phyloP scores from a whole-genome alignment of 2,113 vertebrate species.

The Chauna torquata region DNA sequence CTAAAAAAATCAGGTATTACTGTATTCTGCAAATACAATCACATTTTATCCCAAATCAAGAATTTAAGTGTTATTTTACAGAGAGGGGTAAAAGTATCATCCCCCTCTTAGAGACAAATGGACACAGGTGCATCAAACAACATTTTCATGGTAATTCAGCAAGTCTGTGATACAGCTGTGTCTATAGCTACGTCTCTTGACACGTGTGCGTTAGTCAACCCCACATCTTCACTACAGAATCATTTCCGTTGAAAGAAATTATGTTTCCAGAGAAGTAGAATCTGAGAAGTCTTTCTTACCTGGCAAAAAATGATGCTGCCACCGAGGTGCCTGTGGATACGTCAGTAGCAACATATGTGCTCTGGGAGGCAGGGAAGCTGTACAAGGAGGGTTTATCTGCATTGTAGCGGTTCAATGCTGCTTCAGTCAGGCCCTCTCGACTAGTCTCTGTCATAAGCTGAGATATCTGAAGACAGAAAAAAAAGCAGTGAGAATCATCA shows the following conservation, averaged over 20 bases:
- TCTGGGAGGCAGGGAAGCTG: slow-evolving; percentile 77
- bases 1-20: neutral
- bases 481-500: neutral
- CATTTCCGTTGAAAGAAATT: neutral
- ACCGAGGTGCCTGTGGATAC: slow-evolving; percentile 85
- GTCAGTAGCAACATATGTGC: slow-evolving; percentile 75
- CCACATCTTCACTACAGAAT: neutral
- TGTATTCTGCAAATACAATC: fast-evolving
- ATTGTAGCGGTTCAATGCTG: slow-evolving; percentile 88
- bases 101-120: neutral
- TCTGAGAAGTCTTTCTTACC: slow-evolving; percentile 77
- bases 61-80: neutral
- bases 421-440: slow-evolving; percentile 88
- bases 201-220: neutral
- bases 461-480: slow-evolving; percentile 83
- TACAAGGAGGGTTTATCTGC: slow-evolving; percentile 84
- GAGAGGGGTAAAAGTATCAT: neutral
- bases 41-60: neutral
- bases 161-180: neutral
- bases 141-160: neutral
- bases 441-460: slow-evolving; percentile 88
- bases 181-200: neutral
- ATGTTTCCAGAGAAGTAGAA: neutral
- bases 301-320: slow-evolving; percentile 95
- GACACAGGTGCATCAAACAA: neutral